Conservation (phyloP, 2,113 vertebrate genomes). For the Phocoena phocoena region DNA sequence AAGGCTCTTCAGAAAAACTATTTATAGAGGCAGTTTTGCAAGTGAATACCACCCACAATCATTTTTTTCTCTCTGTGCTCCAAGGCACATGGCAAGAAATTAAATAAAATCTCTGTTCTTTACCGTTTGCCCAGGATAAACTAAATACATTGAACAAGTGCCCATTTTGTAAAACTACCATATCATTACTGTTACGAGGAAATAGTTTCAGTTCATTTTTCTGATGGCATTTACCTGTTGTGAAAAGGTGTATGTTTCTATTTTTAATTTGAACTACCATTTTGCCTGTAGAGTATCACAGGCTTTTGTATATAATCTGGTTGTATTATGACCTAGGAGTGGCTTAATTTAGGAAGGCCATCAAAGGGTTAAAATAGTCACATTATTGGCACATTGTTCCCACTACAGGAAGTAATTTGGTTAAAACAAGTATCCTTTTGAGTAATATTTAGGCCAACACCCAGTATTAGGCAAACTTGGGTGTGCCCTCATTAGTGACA, state of each 20-base stretch:
- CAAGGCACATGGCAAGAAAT: not conserved
- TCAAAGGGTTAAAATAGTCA: not conserved
- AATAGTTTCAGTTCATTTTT: slow-evolving; percentile 27
- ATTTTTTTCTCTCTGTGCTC: not conserved
- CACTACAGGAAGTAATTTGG: slow-evolving; percentile 15
- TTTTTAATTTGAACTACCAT: slow-evolving; percentile 15
- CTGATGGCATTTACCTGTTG: not conserved
- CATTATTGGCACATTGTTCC: not conserved
- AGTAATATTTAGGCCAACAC: slow-evolving; percentile 9
- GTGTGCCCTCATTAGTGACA: not conserved
- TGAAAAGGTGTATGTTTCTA: not conserved
- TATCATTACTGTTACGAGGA: not conserved
- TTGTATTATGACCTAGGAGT: slow-evolving; percentile 8
- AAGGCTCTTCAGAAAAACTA: slow-evolving; percentile 32
- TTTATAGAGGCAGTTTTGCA: slow-evolving; percentile 26
- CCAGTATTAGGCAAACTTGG: slow-evolving; percentile 32
- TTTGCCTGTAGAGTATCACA: not conserved
- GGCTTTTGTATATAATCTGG: not conserved
- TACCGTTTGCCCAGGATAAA: not conserved
- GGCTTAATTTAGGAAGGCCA: slow-evolving; percentile 18
- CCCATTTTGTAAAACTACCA: not conserved
- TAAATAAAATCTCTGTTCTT: slow-evolving; percentile 38
- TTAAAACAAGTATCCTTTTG: slow-evolving; percentile 41
- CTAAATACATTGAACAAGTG: slow-evolving; percentile 23
- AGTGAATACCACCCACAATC: not conserved